phyloP scores from a whole-genome alignment of 2,113 vertebrate genomes.

The Macquaria ambigua region DNA sequence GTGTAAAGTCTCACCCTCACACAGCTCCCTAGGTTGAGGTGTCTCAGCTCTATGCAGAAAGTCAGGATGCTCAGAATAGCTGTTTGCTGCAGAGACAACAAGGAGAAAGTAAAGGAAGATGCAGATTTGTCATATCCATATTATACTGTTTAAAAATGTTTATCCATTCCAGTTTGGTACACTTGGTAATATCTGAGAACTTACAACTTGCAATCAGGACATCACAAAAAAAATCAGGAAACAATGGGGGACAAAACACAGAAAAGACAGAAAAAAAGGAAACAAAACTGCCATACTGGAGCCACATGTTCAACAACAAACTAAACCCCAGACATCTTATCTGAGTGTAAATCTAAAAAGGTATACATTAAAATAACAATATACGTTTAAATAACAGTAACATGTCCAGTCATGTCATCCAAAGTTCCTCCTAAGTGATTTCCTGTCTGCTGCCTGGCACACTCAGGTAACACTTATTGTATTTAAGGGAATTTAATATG shows the following conservation, averaged over 20 bases:
- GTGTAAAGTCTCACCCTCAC: conserved; percentile 89
- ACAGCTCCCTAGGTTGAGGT: conserved; percentile 97
- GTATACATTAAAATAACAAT: conserved; percentile 9
- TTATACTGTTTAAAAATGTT: not conserved
- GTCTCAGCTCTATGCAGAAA: conserved; percentile 94
- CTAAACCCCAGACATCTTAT: not conserved
- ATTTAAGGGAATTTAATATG: conserved; percentile 59
- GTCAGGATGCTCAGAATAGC: conserved; percentile 96
- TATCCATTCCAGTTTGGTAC: not conserved
- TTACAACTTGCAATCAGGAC: not conserved
- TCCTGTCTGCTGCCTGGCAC: conserved; percentile 23
- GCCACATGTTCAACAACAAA: conserved; percentile 1
- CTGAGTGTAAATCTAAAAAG: not conserved
- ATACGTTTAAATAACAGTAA: conserved; percentile 10
- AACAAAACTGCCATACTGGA: not conserved
- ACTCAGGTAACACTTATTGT: conserved; percentile 26
- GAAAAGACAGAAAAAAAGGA: not conserved
- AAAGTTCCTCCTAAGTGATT: conserved; percentile 37
- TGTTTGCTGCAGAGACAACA: conserved; percentile 90
- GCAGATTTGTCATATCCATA: not conserved
- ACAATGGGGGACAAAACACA: not conserved
- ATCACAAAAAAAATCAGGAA: not conserved
- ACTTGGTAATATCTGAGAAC: not conserved
- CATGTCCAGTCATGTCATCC: conserved; percentile 21
- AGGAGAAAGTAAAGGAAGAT: conserved; percentile 64